Evolutionary conservation across 2,888 invertebrate genomes (phyloP), one percentile per base, ranked within the genome.

Genomic region (Macropis europaea): DNA sequence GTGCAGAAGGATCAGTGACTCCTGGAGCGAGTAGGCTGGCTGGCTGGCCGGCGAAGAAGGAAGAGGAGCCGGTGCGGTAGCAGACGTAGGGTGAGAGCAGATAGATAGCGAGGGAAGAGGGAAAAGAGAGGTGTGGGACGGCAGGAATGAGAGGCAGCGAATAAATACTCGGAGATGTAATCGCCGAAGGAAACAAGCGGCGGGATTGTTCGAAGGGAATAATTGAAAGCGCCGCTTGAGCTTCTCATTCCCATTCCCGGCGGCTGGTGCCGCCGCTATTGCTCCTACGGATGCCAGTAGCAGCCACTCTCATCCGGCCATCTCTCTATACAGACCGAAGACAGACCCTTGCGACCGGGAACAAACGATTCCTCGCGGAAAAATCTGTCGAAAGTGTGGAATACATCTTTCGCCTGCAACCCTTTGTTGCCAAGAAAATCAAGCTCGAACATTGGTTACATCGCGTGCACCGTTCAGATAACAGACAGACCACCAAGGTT

Each of bases 121-220:
- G 66, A 52, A 70, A 60, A 62, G 63, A 70, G 77, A 77, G 82
- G 81, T 76, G 76, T 67, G 72, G 74, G 74, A 78, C 59, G 68
- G 52, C 60, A 61, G 67, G 63, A 74, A 74, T 63, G 74, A 72
- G 75, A 69, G 75, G 81, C 80, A 84, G 84, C 86, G 87, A 89
- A 90, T 90, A 90, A 90, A 90, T 89, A 88, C 88, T 85, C 85
- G 85, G 84, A 89, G 89, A 90, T 90, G 89, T 89, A 90, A 90
- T 90, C 89, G 89, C 86, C 84, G 87, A 87, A 89, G 89, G 89
- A 89, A 90, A 89, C 89, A 89, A 90, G 89, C 89, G 86, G 87
- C 87, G 84, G 87, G 88, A 90, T 89, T 90, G 89, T 89, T 90
- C 87, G 86, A 82, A 72, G 76, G 86, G 89, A 90, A 90, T 90